These are phyloP conservation scores for Polypedilum vanderplanki DNA, from an alignment of 1,140 invertebrate species.

Conservation along the genomic window DNA sequence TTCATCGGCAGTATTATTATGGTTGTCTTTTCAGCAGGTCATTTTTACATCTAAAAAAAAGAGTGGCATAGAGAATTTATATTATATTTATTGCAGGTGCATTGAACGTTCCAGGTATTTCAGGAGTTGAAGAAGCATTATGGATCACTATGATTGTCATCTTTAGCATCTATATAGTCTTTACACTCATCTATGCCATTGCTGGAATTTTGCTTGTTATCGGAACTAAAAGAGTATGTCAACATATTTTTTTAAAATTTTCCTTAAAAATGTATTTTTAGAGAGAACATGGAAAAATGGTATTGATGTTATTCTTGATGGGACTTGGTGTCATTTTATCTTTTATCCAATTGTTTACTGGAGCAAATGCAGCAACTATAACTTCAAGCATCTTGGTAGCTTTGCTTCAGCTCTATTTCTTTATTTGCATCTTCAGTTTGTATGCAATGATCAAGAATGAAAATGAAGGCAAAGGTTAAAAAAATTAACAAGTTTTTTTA, in stretches of 20 bases:
- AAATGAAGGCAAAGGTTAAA: too few relatives aligned
- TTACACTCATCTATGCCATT: neutral
- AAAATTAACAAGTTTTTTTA: too few relatives aligned
- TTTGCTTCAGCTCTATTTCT: neutral
- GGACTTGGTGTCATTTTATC: neutral
- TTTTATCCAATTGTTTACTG: neutral
- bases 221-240: neutral
- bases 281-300: neutral
- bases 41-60: neutral
- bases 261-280: neutral
- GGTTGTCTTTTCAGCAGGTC: neutral
- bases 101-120: neutral
- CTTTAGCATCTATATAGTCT: neutral
- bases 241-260: neutral
- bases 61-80: too few relatives aligned
- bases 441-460: neutral
- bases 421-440: neutral
- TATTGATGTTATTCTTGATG: neutral
- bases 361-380: neutral
- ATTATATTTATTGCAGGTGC: too few relatives aligned
- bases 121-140: neutral
- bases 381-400: neutral
- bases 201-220: neutral
- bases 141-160: neutral
- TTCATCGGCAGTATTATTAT: neutral